Percentiles rank a stretch among this genome's conserved stretches.
Conservation (phyloP, 2,888 invertebrate genomes). For the Timema cristinae region DNA sequence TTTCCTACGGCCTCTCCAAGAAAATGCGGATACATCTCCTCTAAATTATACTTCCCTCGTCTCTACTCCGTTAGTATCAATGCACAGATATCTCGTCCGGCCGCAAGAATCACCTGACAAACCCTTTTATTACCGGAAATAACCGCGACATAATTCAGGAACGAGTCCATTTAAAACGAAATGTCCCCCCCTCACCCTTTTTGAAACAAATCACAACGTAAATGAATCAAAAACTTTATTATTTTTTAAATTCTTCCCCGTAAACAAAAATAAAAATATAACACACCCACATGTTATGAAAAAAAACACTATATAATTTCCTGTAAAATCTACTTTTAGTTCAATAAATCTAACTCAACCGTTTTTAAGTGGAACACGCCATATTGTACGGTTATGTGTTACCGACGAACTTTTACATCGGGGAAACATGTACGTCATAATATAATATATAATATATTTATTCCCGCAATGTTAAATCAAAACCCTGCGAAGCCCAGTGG, state of each 20-base stretch:
- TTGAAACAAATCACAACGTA: slow-evolving; percentile 9
- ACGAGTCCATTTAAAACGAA: too few species aligned
- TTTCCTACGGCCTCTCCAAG: too few species aligned
- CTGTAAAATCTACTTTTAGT: slow-evolving; percentile 8
- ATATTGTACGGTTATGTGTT: slow-evolving; percentile 12
- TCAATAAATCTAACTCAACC: slow-evolving; percentile 6
- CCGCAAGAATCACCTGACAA: too few species aligned
- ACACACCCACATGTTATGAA: neutral
- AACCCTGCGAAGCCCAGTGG: slow-evolving; percentile 3
- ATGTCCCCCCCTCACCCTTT: too few species aligned
- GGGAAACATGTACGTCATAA: neutral
- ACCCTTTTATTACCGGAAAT: too few species aligned
- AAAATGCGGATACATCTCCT: too few species aligned
- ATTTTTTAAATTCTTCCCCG: slow-evolving; percentile 1
- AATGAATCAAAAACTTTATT: slow-evolving; percentile 6
- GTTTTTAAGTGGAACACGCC: slow-evolving; percentile 13
- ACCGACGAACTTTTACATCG: slow-evolving; percentile 13
- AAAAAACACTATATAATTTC: slow-evolving; percentile 13
- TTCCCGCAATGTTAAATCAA: slow-evolving; percentile 13
- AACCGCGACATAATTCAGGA: too few species aligned
- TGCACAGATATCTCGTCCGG: too few species aligned
- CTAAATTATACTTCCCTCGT: too few species aligned
- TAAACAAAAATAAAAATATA: neutral
- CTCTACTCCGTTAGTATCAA: too few species aligned
- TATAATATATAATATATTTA: neutral